Evolutionary conservation across 2,113 vertebrate genomes (phyloP), one percentile per base, ranked within the genome.

Genomic region (Sula dactylatra): DNA sequence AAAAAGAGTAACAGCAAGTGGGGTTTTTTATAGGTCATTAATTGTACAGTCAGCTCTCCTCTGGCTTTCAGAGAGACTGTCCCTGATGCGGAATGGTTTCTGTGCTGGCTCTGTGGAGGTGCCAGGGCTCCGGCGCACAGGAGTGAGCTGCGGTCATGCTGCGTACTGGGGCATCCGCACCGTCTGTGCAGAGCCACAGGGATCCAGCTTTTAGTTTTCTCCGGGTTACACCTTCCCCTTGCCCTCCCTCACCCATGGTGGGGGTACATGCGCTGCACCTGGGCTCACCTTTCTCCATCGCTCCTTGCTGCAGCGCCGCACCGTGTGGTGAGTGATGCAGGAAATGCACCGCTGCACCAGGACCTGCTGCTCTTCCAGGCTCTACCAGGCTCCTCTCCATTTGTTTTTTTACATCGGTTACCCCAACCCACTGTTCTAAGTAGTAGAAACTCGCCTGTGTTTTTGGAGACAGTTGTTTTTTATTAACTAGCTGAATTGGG

Each of bases 71-170:
- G 11, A 32, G 25, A 54, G 52, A 34, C 32, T 45, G 6, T 59
- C n/a, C 13, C 32, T 38, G 11, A 17, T 6, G 40, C 8, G 19
- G n/a, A 59, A n/a, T n/a, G 40, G 13, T 42, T 79, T 74, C 58
- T 0, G 1, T 59, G 45, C 12, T 0, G 3, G 17, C 56, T 76
- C 19, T 0, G 3, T 3, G 1, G 73, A 45, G 21, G 29, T 49
- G 20, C 20, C 64, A 18, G 22, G 26, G 34, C 42, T 62, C 36
- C 1, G 0, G 21, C 17, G 56, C 0, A 6, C 4, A 5, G 49
- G 29, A 79, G 27, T 1, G 1, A 70, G 50, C 50, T 71, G 38
- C 1, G 1, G 34, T 44, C 31, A 19, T 1, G 0, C 29, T 0
- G 1, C 22, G 16, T 42, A 11, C 49, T 27, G 81, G 34, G 44